Base-by-base conservation (phyloP, 2,888 invertebrate species). In the Sphaeridia pumilis region DNA sequence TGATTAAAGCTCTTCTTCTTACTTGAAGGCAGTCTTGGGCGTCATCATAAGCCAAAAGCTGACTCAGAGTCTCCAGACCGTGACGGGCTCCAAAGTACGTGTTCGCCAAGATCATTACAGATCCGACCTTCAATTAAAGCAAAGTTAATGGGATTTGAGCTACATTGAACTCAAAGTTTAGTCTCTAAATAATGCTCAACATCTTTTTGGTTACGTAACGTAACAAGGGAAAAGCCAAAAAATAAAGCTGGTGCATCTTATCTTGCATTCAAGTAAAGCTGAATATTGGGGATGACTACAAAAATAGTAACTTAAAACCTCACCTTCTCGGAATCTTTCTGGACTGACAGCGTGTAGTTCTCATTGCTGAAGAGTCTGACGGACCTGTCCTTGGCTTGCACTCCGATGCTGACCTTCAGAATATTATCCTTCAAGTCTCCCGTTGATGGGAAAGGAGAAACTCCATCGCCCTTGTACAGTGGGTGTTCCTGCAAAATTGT, bases 51-150 rank as follows among this genome's bases (percentile, higher is more conserved):
- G 74, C 75, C 2, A 81, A 75, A 50, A 88, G 70, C 64, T 88
- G 87, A 2, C 78, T 78, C 46, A 88, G 72, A 0, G 86, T 82
- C 70, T 88, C 87, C 48, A 87, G 69, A 0, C 76, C 87, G 66
- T 87, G 84, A 0, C 87, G 76, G 0, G 80, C 82, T 0, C 87
- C 87, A 67, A 78, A 86, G 4, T 82, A 77, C 2, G 70, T 69
- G 17, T 58, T 59, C 2, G 69, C 69, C 2, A 58, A 58, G 4
- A 72, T 66, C 20, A 56, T 49, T 2, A 59, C 59, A 17, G 47
- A 25, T 1, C 59, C 55, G n/a, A 49, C 17, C 38, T 38, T n/a
- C n/a, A n/a, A n/a, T n/a, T n/a, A n/a, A n/a, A n/a, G n/a, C n/a
- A n/a, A n/a, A n/a, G n/a, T n/a, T n/a, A n/a, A n/a, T n/a, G n/a